These are phyloP conservation scores for Chloropsis hardwickii DNA, from an alignment of 2,113 vertebrate species.

Conservation along the genomic window DNA sequence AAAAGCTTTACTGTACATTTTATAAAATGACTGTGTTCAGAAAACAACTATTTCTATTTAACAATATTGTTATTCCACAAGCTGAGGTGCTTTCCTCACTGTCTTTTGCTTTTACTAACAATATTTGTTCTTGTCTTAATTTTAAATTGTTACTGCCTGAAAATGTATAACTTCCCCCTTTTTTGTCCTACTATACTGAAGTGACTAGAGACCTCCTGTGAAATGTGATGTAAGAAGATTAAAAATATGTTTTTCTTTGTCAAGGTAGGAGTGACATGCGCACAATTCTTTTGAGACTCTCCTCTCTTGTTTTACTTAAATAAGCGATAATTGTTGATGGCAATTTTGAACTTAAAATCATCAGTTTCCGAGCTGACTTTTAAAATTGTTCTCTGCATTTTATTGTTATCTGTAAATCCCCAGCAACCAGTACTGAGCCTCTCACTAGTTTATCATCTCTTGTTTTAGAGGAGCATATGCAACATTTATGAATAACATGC, in stretches of 20 bases:
- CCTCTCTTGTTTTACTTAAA: constrained; percentile 38
- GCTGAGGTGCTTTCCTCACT: constrained; percentile 29
- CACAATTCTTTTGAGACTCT: constrained; percentile 30
- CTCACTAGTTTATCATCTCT: not conserved
- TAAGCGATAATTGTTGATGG: constrained; percentile 26
- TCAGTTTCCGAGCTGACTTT: not conserved
- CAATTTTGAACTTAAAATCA: not conserved
- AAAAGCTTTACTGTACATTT: constrained; percentile 76
- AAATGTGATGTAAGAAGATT: constrained; percentile 48
- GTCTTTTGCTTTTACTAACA: constrained; percentile 51
- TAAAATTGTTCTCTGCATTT: constrained; percentile 4
- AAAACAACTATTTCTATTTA: constrained; percentile 74
- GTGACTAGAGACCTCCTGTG: constrained; percentile 8
- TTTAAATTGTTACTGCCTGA: constrained; percentile 63
- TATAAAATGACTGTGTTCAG: constrained; percentile 71
- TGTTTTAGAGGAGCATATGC: not conserved
- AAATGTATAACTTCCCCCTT: constrained; percentile 20
- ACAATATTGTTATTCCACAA: constrained; percentile 63
- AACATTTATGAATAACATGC: constrained; percentile 1
- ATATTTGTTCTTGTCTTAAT: constrained; percentile 63
- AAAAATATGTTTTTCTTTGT: constrained; percentile 35
- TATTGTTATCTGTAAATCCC: constrained; percentile 21
- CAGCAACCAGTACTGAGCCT: not conserved
- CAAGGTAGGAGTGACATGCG: not conserved
- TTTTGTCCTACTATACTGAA: not conserved